A percentile compares a stretch with the other conserved stretches of the same genome.
Conservation (phyloP, 2,888 invertebrate species). For the Plebejus anna region DNA sequence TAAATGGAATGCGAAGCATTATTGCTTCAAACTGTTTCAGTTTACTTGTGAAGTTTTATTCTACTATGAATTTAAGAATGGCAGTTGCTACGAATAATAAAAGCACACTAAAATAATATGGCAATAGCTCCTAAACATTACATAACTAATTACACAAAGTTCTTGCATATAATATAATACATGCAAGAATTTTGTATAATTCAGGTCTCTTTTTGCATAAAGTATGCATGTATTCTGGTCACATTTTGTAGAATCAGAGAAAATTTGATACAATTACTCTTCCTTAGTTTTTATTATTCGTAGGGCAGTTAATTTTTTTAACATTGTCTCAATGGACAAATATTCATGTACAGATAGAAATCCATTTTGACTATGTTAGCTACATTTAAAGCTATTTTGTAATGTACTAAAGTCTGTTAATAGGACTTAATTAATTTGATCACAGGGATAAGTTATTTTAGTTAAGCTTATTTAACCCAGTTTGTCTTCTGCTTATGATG, state of each 20-base stretch:
- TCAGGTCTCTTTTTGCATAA: too few relatives aligned
- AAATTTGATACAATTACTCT: too few relatives aligned
- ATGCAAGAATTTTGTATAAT: too few relatives aligned
- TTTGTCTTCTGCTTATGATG: slow-evolving; percentile 3
- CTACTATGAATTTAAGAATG: neutral
- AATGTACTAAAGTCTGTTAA: neutral
- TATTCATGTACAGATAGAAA: neutral
- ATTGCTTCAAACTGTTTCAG: neutral
- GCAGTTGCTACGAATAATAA: neutral
- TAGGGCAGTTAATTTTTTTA: neutral
- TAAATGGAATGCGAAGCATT: neutral
- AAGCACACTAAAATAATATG: too few relatives aligned
- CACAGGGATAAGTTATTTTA: slow-evolving; percentile 22
- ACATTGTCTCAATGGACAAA: neutral
- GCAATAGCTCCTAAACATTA: too few relatives aligned
- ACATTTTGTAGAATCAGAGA: too few relatives aligned
- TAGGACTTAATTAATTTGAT: neutral
- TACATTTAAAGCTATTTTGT: neutral
- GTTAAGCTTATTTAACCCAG: slow-evolving; percentile 7
- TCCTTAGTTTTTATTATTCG: too few relatives aligned
- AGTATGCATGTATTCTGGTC: too few relatives aligned
- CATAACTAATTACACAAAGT: too few relatives aligned
- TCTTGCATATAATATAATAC: too few relatives aligned
- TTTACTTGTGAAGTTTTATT: neutral
- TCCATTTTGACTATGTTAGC: neutral